Percentiles rank a stretch among this genome's conserved stretches.
Evolutionary conservation across 2,888 invertebrate species (phyloP).

Genomic region (Sabatieria punctata): DNA sequence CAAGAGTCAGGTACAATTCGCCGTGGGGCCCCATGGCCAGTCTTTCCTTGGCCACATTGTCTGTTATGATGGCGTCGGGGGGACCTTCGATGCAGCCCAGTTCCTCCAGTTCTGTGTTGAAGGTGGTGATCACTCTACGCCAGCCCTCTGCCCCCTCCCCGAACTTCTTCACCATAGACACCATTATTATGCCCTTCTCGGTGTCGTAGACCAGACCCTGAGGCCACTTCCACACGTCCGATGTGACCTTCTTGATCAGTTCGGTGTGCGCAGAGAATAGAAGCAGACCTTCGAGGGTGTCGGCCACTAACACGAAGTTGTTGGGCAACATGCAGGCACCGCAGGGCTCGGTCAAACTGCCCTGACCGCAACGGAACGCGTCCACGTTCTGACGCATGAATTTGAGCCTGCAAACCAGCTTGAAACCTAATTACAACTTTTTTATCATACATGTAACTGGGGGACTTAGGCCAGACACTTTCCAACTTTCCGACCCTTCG

Average conservation of each 20-base stretch:
- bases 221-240: conserved; percentile 11
- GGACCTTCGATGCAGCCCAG: conserved; percentile 4
- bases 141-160: background rate
- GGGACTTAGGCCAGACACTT: too few relatives aligned
- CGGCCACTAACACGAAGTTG: conserved; percentile 9
- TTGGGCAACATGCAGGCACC: conserved; percentile 10
- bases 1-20: conserved; percentile 7
- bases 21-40: background rate
- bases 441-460: too few relatives aligned
- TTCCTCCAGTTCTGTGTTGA: conserved; percentile 1
- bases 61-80: background rate
- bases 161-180: background rate
- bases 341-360: conserved; percentile 8
- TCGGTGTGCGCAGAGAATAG: conserved; percentile 9
- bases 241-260: background rate
- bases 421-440: too few relatives aligned
- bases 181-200: background rate
- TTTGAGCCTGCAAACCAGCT: conserved; percentile 7
- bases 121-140: background rate
- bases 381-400: conserved; percentile 9
- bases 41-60: conserved; percentile 8
- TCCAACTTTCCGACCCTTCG: too few relatives aligned
- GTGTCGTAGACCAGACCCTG: conserved; percentile 11
- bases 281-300: conserved; percentile 8
- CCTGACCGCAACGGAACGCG: conserved; percentile 8